Base-by-base conservation (phyloP, 2,888 invertebrate species). In the Eulithis prunata region DNA sequence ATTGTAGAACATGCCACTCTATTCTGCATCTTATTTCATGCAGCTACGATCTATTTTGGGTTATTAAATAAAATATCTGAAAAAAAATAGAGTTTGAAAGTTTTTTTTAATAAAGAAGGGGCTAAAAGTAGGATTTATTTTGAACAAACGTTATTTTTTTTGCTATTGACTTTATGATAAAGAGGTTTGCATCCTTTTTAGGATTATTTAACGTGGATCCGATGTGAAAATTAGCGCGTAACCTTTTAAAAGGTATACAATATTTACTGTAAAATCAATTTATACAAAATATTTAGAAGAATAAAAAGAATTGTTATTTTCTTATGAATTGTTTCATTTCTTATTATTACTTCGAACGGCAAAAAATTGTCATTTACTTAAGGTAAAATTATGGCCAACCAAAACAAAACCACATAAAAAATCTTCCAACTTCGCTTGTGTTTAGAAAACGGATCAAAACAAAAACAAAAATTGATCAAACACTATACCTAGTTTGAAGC, bases 61-160 rank as follows among this genome's bases (percentile, higher is more conserved):
- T 14, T 51, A 21, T 21, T 49, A 10, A 49, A 11, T 21, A 3
- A n/a, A n/a, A n/a, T n/a, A 28, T 51, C 7, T 51, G 21, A 14
- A 28, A 51, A 51, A 10, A 51, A 13, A 3, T 14, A 28, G 8
- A 11, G 8, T 41, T 41, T 32, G 13, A 47, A 14, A 8, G 14
- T 4, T 41, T 14, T 43, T 43, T 52, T 59, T 13, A 87, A 88
- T 84, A 85, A 89, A 70, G 52, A 89, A 89, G 90, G 89, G 88
- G 89, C 87, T 89, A 90, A 90, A 89, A 90, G 86, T 87, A 85
- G 83, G 83, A 78, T 80, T 79, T 75, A 71, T 47, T 58, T 12
- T 74, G 75, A 54, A 76, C 69, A 71, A 75, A 72, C 73, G 69
- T 63, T 56, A n/a, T 38, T 57, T 55, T 21, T 21, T 21, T 2